phyloP scores from a whole-genome alignment of 2,797 vertebrate species.

The Lutjanus campechanus region DNA sequence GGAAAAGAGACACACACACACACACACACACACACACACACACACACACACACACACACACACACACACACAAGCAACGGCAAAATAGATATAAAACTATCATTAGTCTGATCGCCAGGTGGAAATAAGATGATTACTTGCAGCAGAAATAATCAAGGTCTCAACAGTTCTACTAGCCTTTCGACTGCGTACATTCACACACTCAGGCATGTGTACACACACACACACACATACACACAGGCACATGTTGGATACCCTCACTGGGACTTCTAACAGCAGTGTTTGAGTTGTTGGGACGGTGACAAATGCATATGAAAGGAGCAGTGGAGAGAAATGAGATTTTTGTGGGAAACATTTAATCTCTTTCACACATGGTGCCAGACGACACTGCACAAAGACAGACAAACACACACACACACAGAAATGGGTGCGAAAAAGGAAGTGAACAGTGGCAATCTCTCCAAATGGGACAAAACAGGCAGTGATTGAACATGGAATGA shows the following conservation, averaged over 20 bases:
- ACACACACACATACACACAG: slow-evolving; percentile 12
- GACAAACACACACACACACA: slow-evolving; percentile 25
- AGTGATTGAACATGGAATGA: slow-evolving; percentile 40
- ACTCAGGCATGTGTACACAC: slow-evolving; percentile 2
- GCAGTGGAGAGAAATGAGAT: slow-evolving; percentile 52
- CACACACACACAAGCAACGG: slow-evolving; percentile 2
- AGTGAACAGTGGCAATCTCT: slow-evolving; percentile 30
- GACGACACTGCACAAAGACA: slow-evolving; percentile 48
- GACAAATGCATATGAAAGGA: slow-evolving; percentile 63
- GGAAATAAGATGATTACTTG: slow-evolving; percentile 18
- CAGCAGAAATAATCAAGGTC: slow-evolving; percentile 22
- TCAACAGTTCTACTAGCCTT: slow-evolving; percentile 9
- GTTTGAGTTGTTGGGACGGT: slow-evolving; percentile 70
- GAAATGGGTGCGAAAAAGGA: slow-evolving; percentile 29
- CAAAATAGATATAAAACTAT: slow-evolving; percentile 7
- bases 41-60: background rate
- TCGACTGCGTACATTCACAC: background rate
- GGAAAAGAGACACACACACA: too few relatives aligned
- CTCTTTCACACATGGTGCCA: slow-evolving; percentile 65
- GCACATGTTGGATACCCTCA: slow-evolving; percentile 25
- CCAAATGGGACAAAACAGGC: slow-evolving; percentile 30
- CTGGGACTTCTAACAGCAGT: slow-evolving; percentile 50
- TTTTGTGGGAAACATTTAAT: slow-evolving; percentile 69
- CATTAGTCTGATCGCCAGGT: background rate
- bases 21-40: too few relatives aligned